These are phyloP conservation scores for Acronicta aceris DNA, from an alignment of 2,888 invertebrate genomes.

Conservation along the genomic window DNA sequence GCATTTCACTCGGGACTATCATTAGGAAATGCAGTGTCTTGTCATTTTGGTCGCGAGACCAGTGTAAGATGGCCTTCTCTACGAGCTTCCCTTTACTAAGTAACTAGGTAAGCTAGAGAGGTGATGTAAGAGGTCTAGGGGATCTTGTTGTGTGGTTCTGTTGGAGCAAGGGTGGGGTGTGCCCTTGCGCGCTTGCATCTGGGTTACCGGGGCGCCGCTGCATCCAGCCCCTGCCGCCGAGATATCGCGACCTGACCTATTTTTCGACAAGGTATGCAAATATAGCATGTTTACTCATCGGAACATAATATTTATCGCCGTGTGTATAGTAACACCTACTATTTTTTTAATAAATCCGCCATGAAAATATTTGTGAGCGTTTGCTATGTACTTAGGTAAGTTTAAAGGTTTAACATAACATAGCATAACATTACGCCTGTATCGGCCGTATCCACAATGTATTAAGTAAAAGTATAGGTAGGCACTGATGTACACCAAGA, in stretches of 20 bases:
- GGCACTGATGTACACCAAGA: too few relatives aligned
- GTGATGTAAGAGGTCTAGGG: constrained; percentile 47
- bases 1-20: constrained; percentile 51
- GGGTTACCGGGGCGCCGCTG: constrained; percentile 79
- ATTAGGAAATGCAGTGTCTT: constrained; percentile 59
- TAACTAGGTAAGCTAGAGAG: constrained; percentile 26
- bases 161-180: constrained; percentile 55
- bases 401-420: too few relatives aligned
- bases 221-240: constrained; percentile 68
- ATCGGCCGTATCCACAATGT: too few relatives aligned
- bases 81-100: constrained; percentile 12
- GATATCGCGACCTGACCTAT: constrained; percentile 80
- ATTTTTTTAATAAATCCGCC: not conserved
- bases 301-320: constrained; percentile 38
- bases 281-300: constrained; percentile 61
- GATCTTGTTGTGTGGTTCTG: constrained; percentile 52
- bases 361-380: too few relatives aligned
- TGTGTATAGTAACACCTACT: not conserved
- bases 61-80: constrained; percentile 29
- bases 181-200: constrained; percentile 77
- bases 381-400: too few relatives aligned
- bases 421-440: too few relatives aligned
- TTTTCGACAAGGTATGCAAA: constrained; percentile 68
- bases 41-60: constrained; percentile 37
- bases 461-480: too few relatives aligned